Conservation (phyloP, 2,888 invertebrate species). For the Octonoba sinensis region DNA sequence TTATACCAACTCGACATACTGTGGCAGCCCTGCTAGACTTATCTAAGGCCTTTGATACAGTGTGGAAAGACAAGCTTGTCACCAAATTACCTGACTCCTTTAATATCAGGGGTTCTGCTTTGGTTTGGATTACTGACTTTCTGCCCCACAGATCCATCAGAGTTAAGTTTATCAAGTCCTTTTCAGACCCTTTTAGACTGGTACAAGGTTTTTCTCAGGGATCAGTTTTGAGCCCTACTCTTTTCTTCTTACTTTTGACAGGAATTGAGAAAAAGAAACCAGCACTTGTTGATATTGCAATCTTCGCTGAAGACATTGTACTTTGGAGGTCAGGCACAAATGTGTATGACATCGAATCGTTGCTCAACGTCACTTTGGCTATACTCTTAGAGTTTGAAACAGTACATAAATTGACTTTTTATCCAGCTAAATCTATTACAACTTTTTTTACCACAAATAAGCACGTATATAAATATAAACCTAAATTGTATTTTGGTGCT, state of each 20-base stretch:
- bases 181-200: slow-evolving; percentile 2
- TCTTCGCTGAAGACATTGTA: slow-evolving; percentile 12
- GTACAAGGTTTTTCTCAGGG: not conserved
- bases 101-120: not conserved
- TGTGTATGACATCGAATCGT: not conserved
- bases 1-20: not conserved
- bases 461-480: slow-evolving; percentile 4
- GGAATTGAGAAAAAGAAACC: not conserved
- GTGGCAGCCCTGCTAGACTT: slow-evolving; percentile 1
- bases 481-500: not conserved
- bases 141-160: not conserved
- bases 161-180: not conserved
- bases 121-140: not conserved
- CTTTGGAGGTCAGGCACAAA: slow-evolving; percentile 4
- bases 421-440: not conserved
- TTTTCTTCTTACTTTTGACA: not conserved
- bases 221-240: slow-evolving; percentile 7
- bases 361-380: not conserved
- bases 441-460: slow-evolving; percentile 14
- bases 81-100: not conserved
- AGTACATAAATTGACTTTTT: slow-evolving; percentile 8
- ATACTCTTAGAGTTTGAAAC: not conserved
- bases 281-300: not conserved
- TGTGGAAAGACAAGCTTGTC: slow-evolving; percentile 1
- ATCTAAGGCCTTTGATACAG: slow-evolving; percentile 2